Base-by-base conservation (phyloP, 35 echinoderm and acorn worm species). In the Lytechinus variegatus region DNA sequence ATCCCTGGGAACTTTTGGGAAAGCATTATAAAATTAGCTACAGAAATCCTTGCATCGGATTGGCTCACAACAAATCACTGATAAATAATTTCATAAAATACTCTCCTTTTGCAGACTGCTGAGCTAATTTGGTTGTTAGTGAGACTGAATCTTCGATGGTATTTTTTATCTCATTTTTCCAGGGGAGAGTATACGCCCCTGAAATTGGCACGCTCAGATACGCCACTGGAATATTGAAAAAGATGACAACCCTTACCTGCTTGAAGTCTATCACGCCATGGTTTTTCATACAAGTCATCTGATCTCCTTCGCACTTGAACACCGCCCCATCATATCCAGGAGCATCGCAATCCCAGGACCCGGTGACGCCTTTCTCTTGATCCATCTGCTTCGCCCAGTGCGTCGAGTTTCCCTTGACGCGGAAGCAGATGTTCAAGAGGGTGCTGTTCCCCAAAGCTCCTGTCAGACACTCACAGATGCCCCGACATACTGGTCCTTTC, bases 351-450 rank as follows among this genome's bases (percentile, higher is more conserved):
- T 1, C n/a, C 54, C 92, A 44, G 33, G 0, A 44, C 53, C 27
- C 33, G 33, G 33, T 2, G 54, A 24, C 28, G 53, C 92, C 9
- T 9, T 93, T 93, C 53, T 54, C 92, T 55, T 93, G 92, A 5
- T 56, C 3, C 92, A 93, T 93, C 92, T 93, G 92, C 92, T 57
- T 93, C 53, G 28, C 92, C 53, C 57, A 54, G 92, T 93, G 92
- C 55, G 54, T 54, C 2, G 92, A 93, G 92, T 54, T 93, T 4
- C 92, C 92, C 92, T 93, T 93, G 92, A 93, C 57, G 9, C 92
- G 92, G 24, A 93, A 93, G 27, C 92, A 93, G 4, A 16, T 54
- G 54, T 53, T 53, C 2, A 54, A 93, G 52, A 93, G 55, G 13
- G 92, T 56, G 57, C 5, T 55, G 92, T 93, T 93, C 10, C 53